Evolutionary conservation across 2,888 invertebrate genomes (phyloP).

Genomic region (Amorpha juglandis): DNA sequence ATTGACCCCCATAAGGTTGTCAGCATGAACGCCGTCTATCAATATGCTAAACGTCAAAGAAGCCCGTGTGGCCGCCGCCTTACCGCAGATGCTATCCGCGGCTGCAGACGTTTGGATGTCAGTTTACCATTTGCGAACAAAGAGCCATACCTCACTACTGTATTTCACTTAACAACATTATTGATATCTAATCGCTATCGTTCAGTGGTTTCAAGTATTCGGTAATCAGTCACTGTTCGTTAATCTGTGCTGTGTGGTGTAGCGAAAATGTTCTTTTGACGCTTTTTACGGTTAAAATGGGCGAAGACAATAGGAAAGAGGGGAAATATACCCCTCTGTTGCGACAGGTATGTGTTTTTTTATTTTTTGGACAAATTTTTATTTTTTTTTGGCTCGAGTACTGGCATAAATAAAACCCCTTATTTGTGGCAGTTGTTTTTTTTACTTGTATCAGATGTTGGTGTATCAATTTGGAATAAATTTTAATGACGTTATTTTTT

Average conservation of each 20-base stretch:
- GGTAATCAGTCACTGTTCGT: background rate
- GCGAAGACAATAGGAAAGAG: slow-evolving; percentile 28
- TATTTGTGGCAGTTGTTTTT: background rate
- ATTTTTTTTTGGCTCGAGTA: background rate
- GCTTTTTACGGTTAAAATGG: slow-evolving; percentile 31
- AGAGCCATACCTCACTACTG: background rate
- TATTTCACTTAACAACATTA: background rate
- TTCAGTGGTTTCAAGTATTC: slow-evolving; percentile 1
- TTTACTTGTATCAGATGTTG: no score
- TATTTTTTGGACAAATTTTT: background rate
- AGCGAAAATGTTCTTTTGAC: slow-evolving; percentile 27
- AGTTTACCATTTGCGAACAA: background rate
- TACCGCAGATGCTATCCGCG: slow-evolving; percentile 1
- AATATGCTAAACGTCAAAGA: background rate
- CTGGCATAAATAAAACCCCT: background rate
- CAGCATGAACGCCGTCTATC: background rate
- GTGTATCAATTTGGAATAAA: no score
- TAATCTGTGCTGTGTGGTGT: slow-evolving; percentile 22
- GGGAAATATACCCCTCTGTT: slow-evolving; percentile 29
- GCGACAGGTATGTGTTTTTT: slow-evolving; percentile 15
- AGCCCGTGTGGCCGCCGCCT: slow-evolving; percentile 3
- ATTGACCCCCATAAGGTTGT: background rate
- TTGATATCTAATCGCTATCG: slow-evolving; percentile 20
- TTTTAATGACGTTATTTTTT: no score
- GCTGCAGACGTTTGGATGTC: slow-evolving; percentile 3